Percentiles rank a stretch among this genome's conserved stretches.
These are phyloP conservation scores for Suncus etruscus DNA, from an alignment of 2,113 vertebrate genomes.

Conservation along the genomic window DNA sequence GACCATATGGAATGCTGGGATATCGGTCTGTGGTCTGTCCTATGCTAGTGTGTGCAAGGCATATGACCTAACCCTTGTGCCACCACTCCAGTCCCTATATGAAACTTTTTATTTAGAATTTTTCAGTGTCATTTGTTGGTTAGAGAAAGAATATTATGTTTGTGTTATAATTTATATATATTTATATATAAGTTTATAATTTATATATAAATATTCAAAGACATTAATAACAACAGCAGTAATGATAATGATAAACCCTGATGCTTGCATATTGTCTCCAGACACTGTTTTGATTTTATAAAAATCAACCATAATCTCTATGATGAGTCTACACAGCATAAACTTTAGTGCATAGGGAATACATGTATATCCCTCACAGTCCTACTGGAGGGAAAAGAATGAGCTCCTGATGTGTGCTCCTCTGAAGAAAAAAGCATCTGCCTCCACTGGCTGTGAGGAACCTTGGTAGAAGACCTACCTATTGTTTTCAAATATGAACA, in stretches of 20 bases:
- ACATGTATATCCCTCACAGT: not conserved
- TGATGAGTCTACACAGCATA: not conserved
- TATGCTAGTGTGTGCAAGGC: too few relatives aligned
- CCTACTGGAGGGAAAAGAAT: not conserved
- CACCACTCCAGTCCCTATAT: too few relatives aligned
- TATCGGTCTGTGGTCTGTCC: too few relatives aligned
- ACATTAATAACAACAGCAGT: not conserved
- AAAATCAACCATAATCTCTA: conserved; percentile 13
- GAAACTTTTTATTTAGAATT: not conserved
- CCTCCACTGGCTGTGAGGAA: not conserved
- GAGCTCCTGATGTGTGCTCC: not conserved
- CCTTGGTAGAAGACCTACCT: not conserved
- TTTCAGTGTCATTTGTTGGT: not conserved
- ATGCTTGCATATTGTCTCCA: not conserved
- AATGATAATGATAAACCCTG: not conserved
- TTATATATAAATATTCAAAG: not conserved
- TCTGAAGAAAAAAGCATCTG: not conserved
- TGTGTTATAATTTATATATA: not conserved
- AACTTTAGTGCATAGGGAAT: not conserved
- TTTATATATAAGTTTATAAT: not conserved
- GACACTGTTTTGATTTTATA: not conserved
- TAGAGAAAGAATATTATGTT: not conserved
- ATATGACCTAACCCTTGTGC: too few relatives aligned
- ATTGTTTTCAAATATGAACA: not conserved
- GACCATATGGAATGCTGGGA: too few relatives aligned